Conservation (phyloP, 1,140 invertebrate genomes). For the Hirudo medicinalis region DNA sequence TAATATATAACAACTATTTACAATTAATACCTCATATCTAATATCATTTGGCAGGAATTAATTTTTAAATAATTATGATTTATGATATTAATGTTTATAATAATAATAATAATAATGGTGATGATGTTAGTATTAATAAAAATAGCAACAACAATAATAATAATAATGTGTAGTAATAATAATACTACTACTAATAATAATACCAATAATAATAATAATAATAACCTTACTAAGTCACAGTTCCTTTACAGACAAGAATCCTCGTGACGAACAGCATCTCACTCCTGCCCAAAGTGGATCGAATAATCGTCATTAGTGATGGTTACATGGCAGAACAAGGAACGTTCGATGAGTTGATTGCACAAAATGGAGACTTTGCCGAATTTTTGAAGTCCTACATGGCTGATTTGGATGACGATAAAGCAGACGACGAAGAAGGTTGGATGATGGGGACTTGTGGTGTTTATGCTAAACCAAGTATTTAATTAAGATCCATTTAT, state of each 20-base stretch:
- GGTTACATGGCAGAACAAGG: conserved; percentile 19
- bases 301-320: conserved; percentile 18
- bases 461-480: not conserved
- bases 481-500: too few species aligned
- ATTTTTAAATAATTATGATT: too few species aligned
- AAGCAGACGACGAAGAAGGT: conserved; percentile 1
- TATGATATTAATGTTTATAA: too few species aligned
- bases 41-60: too few species aligned
- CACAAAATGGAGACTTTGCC: conserved; percentile 18
- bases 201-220: too few species aligned
- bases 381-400: conserved; percentile 12
- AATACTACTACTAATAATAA: too few species aligned
- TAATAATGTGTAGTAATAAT: too few species aligned
- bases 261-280: conserved; percentile 22
- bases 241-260: conserved; percentile 17
- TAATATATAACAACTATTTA: too few species aligned
- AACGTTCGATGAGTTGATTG: conserved; percentile 19
- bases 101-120: too few species aligned
- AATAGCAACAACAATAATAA: too few species aligned
- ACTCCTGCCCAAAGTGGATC: conserved; percentile 19
- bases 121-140: too few species aligned
- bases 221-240: not conserved
- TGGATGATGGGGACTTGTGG: not conserved
- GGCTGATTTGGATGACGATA: not conserved
- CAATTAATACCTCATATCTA: too few species aligned